phyloP scores from a whole-genome alignment of 1,140 invertebrate genomes.

The Formica exsecta region DNA sequence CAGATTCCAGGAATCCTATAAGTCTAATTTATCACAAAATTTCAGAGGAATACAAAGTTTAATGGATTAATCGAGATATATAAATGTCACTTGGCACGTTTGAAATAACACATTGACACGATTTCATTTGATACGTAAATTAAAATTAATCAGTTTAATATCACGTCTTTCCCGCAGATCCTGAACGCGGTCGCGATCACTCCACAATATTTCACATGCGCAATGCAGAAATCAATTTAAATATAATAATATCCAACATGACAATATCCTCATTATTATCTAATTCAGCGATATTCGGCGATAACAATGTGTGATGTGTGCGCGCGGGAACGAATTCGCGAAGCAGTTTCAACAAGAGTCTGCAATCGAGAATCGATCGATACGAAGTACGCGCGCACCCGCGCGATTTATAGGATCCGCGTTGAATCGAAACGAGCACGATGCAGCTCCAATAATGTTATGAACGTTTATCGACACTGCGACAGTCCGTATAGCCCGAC shows the following conservation, averaged over 20 bases:
- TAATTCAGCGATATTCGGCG: slow-evolving; percentile 1
- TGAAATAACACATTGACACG: slow-evolving; percentile 36
- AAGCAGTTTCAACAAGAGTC: slow-evolving; percentile 31
- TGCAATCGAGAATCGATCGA: slow-evolving; percentile 58
- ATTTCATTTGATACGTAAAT: slow-evolving; percentile 32
- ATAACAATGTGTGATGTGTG: slow-evolving; percentile 41
- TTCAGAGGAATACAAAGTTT: slow-evolving; percentile 1
- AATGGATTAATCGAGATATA: slow-evolving; percentile 21
- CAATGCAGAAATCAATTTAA: slow-evolving; percentile 49
- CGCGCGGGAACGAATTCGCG: slow-evolving; percentile 57
- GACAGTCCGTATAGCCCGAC: slow-evolving; percentile 43
- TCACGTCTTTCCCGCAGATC: slow-evolving; percentile 39
- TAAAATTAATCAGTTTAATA: slow-evolving; percentile 48
- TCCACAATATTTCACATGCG: slow-evolving; percentile 13
- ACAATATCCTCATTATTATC: slow-evolving; percentile 59
- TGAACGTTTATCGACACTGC: slow-evolving; percentile 69
- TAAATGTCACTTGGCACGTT: slow-evolving; percentile 40
- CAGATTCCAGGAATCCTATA: neutral
- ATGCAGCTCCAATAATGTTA: slow-evolving; percentile 68
- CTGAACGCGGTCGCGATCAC: slow-evolving; percentile 7
- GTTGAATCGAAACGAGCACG: slow-evolving; percentile 57
- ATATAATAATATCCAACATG: slow-evolving; percentile 25
- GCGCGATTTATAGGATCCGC: slow-evolving; percentile 66
- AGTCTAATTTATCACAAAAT: slow-evolving; percentile 5
- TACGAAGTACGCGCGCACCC: slow-evolving; percentile 29